Conservation (phyloP, 2,888 invertebrate genomes). For the Athetis lepigone region DNA sequence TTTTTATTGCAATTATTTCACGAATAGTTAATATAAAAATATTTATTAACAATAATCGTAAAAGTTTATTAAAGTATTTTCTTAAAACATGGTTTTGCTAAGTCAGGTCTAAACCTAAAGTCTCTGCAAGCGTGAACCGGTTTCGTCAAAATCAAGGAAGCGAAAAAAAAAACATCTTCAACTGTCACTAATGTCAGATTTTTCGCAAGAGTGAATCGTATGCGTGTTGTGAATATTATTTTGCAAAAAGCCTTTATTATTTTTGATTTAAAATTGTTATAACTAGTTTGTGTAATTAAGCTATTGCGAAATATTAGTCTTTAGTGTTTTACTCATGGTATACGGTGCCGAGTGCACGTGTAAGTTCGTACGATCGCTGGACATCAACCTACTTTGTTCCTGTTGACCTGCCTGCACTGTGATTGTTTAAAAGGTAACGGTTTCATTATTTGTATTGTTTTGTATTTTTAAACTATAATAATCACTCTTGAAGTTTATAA, state of each 20-base stretch:
- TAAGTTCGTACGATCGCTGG: slow-evolving; percentile 73
- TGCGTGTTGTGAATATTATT: slow-evolving; percentile 85
- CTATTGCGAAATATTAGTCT: slow-evolving; percentile 74
- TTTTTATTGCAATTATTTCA: not conserved
- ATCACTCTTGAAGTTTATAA: slow-evolving; percentile 6
- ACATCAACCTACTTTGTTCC: slow-evolving; percentile 84
- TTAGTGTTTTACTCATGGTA: slow-evolving; percentile 77
- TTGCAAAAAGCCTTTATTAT: slow-evolving; percentile 78
- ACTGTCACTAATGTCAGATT: slow-evolving; percentile 67
- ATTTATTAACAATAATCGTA: not conserved
- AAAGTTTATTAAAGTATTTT: no score
- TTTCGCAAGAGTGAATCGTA: slow-evolving; percentile 73
- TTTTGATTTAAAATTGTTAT: slow-evolving; percentile 76
- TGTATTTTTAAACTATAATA: slow-evolving; percentile 37
- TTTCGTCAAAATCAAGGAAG: slow-evolving; percentile 18
- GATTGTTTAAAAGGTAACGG: slow-evolving; percentile 88
- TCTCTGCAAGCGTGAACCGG: slow-evolving; percentile 28
- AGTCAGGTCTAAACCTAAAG: no score
- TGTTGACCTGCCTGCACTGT: slow-evolving; percentile 83
- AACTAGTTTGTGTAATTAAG: slow-evolving; percentile 69
- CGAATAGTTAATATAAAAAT: not conserved
- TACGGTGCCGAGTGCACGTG: slow-evolving; percentile 73
- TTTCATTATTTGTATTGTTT: slow-evolving; percentile 68
- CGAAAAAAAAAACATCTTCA: slow-evolving; percentile 24
- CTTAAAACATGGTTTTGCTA: not conserved